Base-by-base conservation (phyloP, 2,113 vertebrate genomes). In the Petroica traversi region DNA sequence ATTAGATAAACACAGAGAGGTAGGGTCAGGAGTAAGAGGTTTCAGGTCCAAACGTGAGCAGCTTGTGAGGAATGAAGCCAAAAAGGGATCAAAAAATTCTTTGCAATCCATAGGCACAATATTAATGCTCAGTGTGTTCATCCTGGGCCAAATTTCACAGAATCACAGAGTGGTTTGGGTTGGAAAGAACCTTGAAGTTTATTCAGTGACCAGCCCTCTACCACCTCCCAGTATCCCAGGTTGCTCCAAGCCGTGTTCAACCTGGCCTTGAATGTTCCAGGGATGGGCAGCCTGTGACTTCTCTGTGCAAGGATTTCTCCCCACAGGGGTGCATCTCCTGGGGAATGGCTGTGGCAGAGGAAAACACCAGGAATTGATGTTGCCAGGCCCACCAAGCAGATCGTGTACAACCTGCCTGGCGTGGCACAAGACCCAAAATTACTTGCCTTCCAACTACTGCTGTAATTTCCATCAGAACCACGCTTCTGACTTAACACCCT, bases 401-500 rank as follows among this genome's bases (percentile, higher is more conserved):
- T 8, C 26, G 72, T 45, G 46, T 38, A 15, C 41, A 75, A 91
- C 59, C 63, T 45, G 6, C 19, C 18, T 40, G 71, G 67, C 4
- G 0, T 69, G 59, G 46, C 25, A 55, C 28, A 13, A 33, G 41
- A 13, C 55, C n/a, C 51, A 52, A 14, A 86, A 86, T 25, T 3
- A 6, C 31, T 94, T 17, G 8, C 28, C 80, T 89, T 89, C 40
- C 5, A 94, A 29, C 40, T 45, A 49, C 71, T 88, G 34, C 48
- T 89, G 88, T 62, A 85, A 87, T 96, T 96, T 84, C 57, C 19
- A 2, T 88, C 92, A 89, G 49, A 88, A 55, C 85, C 8, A 0
- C 48, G 80, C 76, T 75, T 93, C 85, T 94, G 88, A 68, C 79
- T 92, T 75, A 45, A 57, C 89, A 84, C 48, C 2, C 61, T 73